Evolutionary conservation across 1,140 invertebrate species (phyloP).

Genomic region (Cryptotermes secundus): DNA sequence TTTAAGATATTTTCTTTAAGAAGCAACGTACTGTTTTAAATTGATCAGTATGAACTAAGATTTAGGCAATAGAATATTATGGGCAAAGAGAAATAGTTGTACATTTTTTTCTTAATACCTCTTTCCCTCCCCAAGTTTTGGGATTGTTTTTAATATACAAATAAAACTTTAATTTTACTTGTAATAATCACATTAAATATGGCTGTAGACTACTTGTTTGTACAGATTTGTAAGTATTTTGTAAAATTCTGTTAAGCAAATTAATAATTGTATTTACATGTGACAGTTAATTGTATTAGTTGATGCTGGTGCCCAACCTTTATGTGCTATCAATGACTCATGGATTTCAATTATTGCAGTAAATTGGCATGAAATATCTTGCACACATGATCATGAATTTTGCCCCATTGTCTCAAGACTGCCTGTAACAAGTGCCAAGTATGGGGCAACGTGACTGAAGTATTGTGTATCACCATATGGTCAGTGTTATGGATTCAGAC

Average conservation of each 20-base stretch:
- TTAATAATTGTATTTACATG: no score
- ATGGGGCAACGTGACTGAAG: no score
- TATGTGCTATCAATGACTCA: no score
- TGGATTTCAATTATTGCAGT: no score
- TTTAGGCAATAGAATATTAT: not conserved
- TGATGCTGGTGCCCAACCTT: not conserved
- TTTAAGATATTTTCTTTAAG: not conserved
- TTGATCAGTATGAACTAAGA: not conserved
- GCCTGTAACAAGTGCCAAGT: no score
- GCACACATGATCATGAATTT: no score
- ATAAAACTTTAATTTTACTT: not conserved
- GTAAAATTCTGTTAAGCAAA: not conserved
- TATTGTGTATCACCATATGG: no score
- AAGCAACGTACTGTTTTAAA: not conserved
- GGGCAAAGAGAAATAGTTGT: not conserved
- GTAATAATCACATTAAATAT: slow-evolving; percentile 6
- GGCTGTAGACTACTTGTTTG: not conserved
- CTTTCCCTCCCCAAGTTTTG: not conserved
- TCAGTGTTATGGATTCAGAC: no score
- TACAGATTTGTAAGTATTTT: slow-evolving; percentile 11
- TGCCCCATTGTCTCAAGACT: no score
- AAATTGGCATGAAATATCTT: no score
- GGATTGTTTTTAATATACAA: not conserved
- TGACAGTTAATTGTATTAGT: not conserved
- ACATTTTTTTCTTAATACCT: not conserved